These are phyloP conservation scores for Echinops telfairi DNA, from an alignment of 2,113 vertebrate genomes.

Conservation along the genomic window DNA sequence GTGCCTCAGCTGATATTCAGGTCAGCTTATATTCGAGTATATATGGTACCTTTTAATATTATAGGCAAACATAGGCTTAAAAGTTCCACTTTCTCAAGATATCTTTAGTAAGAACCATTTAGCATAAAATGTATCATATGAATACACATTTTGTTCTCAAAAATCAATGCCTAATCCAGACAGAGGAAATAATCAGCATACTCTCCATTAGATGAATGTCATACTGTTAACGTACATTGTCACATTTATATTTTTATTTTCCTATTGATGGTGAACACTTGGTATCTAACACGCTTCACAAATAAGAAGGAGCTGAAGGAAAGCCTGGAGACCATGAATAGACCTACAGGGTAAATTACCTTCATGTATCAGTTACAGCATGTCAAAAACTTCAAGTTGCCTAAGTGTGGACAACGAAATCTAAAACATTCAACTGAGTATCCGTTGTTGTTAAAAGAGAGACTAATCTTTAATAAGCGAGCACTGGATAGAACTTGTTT, in stretches of 20 bases:
- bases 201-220: background rate
- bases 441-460: background rate
- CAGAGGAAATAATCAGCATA: background rate
- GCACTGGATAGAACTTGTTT: background rate
- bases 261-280: background rate
- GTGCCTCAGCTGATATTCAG: no score
- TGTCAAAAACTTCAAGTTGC: background rate
- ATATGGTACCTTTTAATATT: background rate
- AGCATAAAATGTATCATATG: background rate
- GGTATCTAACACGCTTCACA: background rate
- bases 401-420: background rate
- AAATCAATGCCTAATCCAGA: background rate
- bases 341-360: background rate
- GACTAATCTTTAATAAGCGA: background rate
- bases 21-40: no score
- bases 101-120: background rate
- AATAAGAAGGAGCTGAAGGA: background rate
- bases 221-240: background rate
- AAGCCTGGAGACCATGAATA: background rate
- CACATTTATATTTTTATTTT: background rate
- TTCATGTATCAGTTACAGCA: background rate
- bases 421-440: background rate
- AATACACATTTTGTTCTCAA: background rate
- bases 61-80: background rate
- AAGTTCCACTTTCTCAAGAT: background rate